phyloP scores from a whole-genome alignment of 2,888 invertebrate genomes.

The Agelastica alni region DNA sequence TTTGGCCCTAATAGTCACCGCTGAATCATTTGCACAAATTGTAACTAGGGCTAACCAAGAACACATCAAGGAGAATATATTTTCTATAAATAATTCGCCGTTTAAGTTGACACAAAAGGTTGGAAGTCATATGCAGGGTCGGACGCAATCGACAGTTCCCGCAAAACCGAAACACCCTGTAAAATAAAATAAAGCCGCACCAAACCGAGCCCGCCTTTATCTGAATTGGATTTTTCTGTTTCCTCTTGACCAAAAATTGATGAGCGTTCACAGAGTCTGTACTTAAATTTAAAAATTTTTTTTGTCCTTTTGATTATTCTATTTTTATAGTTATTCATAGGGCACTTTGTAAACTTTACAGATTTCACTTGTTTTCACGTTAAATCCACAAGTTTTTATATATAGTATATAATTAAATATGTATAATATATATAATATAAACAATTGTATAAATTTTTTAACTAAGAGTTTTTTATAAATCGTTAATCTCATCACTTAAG shows the following conservation, averaged over 20 bases:
- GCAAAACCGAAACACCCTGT: slow-evolving; percentile 14
- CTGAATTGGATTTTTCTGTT: neutral
- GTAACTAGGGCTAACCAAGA: too few species aligned
- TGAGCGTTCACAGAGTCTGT: slow-evolving; percentile 26
- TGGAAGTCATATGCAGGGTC: too few species aligned
- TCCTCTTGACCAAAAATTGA: slow-evolving; percentile 23
- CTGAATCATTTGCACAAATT: too few species aligned
- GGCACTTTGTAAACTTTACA: slow-evolving; percentile 35
- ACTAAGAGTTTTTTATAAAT: slow-evolving; percentile 45
- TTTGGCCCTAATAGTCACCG: too few species aligned
- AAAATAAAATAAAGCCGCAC: slow-evolving; percentile 9
- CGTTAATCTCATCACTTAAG: slow-evolving; percentile 13
- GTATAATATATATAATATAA: slow-evolving; percentile 53
- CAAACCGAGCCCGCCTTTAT: slow-evolving; percentile 8
- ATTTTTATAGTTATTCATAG: slow-evolving; percentile 20
- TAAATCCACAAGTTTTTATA: slow-evolving; percentile 39
- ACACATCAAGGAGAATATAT: too few species aligned
- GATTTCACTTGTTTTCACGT: slow-evolving; percentile 39
- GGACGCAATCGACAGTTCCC: slow-evolving; percentile 10
- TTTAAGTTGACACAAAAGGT: too few species aligned
- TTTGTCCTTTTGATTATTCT: slow-evolving; percentile 33
- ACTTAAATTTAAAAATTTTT: slow-evolving; percentile 40
- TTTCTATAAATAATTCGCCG: too few species aligned
- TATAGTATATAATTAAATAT: slow-evolving; percentile 48
- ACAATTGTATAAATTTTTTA: slow-evolving; percentile 57